Percentiles rank a stretch among this genome's conserved stretches.
These are phyloP conservation scores for Drosophila bifasciata DNA, from an alignment of 1,140 invertebrate species.

Conservation along the genomic window DNA sequence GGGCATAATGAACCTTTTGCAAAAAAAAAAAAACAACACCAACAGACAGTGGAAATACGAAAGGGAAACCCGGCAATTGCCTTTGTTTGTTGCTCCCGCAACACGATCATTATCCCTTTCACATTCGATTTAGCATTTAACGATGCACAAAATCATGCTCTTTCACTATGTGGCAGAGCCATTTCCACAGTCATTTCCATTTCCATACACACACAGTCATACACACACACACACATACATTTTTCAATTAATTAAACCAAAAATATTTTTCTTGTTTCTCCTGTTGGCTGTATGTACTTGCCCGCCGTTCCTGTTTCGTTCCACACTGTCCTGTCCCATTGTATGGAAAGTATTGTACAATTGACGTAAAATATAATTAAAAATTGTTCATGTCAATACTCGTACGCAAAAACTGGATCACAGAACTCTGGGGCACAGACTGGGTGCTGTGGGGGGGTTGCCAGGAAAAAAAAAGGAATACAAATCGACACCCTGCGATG, in stretches of 20 bases:
- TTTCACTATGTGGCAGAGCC: slow-evolving; percentile 15
- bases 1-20: slow-evolving; percentile 74
- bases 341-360: slow-evolving; percentile 43
- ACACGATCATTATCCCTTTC: slow-evolving; percentile 37
- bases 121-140: slow-evolving; percentile 56
- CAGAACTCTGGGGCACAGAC: slow-evolving; percentile 4
- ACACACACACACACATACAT: slow-evolving; percentile 41
- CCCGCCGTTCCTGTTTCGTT: slow-evolving; percentile 3
- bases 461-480: not conserved
- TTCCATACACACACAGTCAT: slow-evolving; percentile 15
- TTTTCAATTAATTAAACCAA: slow-evolving; percentile 81
- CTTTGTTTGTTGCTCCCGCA: not conserved
- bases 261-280: slow-evolving; percentile 67
- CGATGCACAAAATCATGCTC: slow-evolving; percentile 39
- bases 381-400: slow-evolving; percentile 70
- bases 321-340: too few relatives aligned
- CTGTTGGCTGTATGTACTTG: slow-evolving; percentile 41
- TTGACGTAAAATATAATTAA: slow-evolving; percentile 82
- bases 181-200: slow-evolving; percentile 52
- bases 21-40: slow-evolving; percentile 16
- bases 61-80: slow-evolving; percentile 37
- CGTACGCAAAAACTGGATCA: slow-evolving; percentile 46
- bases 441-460: not conserved
- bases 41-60: slow-evolving; percentile 16
- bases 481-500: slow-evolving; percentile 49